A percentile compares a stretch with the other conserved stretches of the same genome.
These are phyloP conservation scores for Drosophila rubida DNA, from an alignment of 2,888 invertebrate genomes.

Conservation along the genomic window DNA sequence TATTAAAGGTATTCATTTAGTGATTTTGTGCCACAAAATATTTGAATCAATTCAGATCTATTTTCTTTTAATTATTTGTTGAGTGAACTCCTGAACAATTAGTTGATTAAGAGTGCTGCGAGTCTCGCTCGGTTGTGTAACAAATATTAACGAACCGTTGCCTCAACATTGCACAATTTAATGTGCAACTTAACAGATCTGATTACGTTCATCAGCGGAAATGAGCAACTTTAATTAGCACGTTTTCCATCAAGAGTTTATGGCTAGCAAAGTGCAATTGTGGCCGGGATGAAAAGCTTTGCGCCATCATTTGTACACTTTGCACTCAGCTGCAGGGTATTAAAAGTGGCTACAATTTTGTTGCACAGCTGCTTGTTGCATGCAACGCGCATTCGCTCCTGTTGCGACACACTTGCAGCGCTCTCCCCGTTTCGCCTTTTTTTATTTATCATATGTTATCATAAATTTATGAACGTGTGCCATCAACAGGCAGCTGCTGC, in stretches of 20 bases:
- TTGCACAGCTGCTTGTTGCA: slow-evolving; percentile 56
- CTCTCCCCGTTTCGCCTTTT: neutral
- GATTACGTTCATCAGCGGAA: neutral
- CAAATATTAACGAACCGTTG: neutral
- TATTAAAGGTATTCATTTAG: too few relatives aligned
- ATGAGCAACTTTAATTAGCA: slow-evolving; percentile 4
- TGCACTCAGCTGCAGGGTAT: slow-evolving; percentile 34
- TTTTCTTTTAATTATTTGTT: too few relatives aligned
- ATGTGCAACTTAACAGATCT: neutral
- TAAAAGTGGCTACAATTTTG: slow-evolving; percentile 31
- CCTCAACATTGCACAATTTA: neutral
- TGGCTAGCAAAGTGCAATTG: neutral
- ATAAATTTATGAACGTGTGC: slow-evolving; percentile 56
- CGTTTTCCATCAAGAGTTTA: slow-evolving; percentile 4
- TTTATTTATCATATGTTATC: slow-evolving; percentile 46
- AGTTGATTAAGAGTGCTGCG: too few relatives aligned
- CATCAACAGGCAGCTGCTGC: slow-evolving; percentile 53
- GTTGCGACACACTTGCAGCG: neutral
- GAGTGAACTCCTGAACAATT: too few relatives aligned
- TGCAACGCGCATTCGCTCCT: slow-evolving; percentile 8
- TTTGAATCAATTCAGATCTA: too few relatives aligned
- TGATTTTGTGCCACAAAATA: too few relatives aligned
- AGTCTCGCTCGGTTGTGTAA: too few relatives aligned
- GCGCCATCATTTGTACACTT: slow-evolving; percentile 3
- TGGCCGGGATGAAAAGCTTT: slow-evolving; percentile 6